Conservation (phyloP, 2,113 vertebrate species). For the Diadophis punctatus region DNA sequence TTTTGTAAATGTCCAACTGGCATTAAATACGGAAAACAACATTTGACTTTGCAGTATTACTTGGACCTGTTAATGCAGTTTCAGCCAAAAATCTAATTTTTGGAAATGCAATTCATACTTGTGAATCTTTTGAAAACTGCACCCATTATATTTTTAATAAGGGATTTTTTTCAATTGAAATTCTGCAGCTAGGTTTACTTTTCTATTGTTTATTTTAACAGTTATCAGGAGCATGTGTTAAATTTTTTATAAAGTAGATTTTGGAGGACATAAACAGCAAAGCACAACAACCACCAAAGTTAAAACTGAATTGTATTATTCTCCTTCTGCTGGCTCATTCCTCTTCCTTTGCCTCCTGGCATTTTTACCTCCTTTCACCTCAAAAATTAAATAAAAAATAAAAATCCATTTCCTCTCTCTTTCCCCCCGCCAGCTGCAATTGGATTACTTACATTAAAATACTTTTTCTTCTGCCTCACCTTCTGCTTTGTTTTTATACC, state of each 20-base stretch:
- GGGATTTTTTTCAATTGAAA: not conserved
- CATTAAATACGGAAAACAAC: not conserved
- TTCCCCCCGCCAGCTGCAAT: not conserved
- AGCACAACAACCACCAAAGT: not conserved
- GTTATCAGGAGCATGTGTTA: not conserved
- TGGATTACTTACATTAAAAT: not conserved
- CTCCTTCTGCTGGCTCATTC: not conserved
- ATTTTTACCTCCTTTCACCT: not conserved
- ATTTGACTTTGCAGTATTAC: not conserved
- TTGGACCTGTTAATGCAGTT: not conserved
- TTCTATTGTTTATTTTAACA: not conserved
- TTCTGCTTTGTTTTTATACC: not conserved
- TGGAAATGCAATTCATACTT: not conserved
- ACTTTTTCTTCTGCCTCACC: not conserved
- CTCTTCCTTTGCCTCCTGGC: not conserved
- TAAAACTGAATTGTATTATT: not conserved
- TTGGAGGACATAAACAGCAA: not conserved
- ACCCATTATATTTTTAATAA: not conserved
- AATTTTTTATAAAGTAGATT: not conserved
- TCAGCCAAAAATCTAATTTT: not conserved
- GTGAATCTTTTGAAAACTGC: not conserved
- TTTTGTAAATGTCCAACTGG: not conserved
- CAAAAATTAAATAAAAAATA: not conserved
- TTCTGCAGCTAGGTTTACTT: not conserved
- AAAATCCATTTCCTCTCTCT: not conserved